These are phyloP conservation scores for Channallabes apus DNA, from an alignment of 2,797 vertebrate genomes.

Conservation along the genomic window DNA sequence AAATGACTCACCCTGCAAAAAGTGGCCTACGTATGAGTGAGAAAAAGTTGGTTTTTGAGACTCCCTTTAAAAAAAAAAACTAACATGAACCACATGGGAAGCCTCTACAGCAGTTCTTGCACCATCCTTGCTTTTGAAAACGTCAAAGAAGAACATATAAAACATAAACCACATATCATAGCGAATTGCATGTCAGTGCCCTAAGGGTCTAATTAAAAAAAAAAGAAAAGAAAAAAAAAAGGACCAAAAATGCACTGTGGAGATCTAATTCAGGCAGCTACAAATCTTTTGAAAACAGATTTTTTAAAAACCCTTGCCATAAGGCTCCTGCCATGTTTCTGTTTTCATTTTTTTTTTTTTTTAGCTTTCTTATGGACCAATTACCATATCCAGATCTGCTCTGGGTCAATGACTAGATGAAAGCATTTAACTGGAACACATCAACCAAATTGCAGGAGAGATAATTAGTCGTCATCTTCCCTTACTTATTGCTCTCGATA, in stretches of 20 bases:
- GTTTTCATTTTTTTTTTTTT: no score
- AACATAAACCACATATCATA: conserved; percentile 20
- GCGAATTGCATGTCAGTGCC: conserved; percentile 16
- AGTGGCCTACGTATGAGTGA: conserved; percentile 29
- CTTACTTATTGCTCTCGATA: neutral
- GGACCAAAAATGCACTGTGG: conserved; percentile 16
- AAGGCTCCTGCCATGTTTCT: conserved; percentile 11
- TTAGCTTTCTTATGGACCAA: conserved; percentile 10
- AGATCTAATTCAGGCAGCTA: conserved; percentile 29
- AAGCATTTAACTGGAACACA: neutral
- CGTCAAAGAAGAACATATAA: conserved; percentile 10
- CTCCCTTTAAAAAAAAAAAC: no score
- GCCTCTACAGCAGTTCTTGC: neutral
- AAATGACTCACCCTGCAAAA: conserved; percentile 23
- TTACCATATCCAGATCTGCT: neutral
- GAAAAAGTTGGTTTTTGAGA: no score
- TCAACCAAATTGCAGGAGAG: neutral
- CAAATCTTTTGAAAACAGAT: conserved; percentile 25
- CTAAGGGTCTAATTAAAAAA: conserved; percentile 47
- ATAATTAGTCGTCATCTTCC: neutral
- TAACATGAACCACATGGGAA: conserved; percentile 32
- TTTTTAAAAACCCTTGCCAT: conserved; percentile 21
- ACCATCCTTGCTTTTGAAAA: conserved; percentile 17
- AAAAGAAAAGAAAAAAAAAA: neutral
- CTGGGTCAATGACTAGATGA: conserved; percentile 1